Conservation (phyloP, 2,888 invertebrate genomes). For the Spialia ferax region DNA sequence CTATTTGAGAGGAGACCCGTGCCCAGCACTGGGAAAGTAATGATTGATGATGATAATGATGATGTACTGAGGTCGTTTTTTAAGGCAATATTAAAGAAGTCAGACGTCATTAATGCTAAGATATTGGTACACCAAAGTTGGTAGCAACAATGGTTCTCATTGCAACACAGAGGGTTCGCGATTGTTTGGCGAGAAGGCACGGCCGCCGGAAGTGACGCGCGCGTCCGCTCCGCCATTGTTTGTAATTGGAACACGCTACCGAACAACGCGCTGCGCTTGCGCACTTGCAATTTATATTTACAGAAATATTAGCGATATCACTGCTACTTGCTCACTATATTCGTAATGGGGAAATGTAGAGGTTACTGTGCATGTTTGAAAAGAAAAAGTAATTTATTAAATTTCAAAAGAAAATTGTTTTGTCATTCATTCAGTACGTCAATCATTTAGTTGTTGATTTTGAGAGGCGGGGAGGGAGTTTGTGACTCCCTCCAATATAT, state of each 20-base stretch:
- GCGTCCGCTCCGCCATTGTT: constrained; percentile 35
- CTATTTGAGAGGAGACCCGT: no score
- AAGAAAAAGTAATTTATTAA: no score
- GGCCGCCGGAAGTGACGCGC: constrained; percentile 28
- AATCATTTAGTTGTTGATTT: no score
- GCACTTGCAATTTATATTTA: constrained; percentile 1
- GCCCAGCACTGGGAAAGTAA: no score
- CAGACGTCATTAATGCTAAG: neutral
- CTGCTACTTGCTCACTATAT: neutral
- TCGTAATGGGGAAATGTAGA: neutral
- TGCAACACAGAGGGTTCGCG: constrained; percentile 4
- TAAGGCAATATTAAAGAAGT: neutral
- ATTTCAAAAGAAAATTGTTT: no score
- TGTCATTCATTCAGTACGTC: no score
- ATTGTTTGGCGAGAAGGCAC: constrained; percentile 33
- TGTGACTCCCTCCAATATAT: no score
- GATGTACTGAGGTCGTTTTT: no score
- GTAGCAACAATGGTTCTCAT: neutral
- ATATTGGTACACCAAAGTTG: neutral
- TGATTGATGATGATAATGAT: no score
- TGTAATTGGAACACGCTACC: constrained; percentile 23
- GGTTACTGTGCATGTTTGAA: no score
- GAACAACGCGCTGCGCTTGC: neutral
- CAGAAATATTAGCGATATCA: neutral
- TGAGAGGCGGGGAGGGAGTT: no score